Base-by-base conservation (phyloP, 2,113 vertebrate species). In the Gadus chalcogrammus region DNA sequence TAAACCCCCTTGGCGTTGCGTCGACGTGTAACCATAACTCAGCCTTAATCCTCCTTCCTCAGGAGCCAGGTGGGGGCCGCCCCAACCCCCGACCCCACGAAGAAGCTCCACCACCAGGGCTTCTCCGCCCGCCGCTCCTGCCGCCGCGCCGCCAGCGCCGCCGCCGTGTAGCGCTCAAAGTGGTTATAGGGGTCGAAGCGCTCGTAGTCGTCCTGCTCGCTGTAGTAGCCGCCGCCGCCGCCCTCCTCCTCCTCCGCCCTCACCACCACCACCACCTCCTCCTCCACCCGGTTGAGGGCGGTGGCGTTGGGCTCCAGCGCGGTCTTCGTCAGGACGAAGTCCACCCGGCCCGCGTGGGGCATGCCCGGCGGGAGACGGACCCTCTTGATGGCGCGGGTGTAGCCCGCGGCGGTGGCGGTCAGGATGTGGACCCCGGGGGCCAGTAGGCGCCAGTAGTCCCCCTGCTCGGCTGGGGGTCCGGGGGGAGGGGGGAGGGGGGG, bases 91-190 rank as follows among this genome's bases (percentile, higher is more conserved):
- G 94, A 75, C 0, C 86, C 89, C 9, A 87, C 88, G 80, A 99
- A 97, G 82, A 98, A 99, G 1, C 88, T 90, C 96, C 96, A 99
- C 97, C 97, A 99, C 96, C 96, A 97, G 0, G 96, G 97, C 78
- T 95, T 97, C 84, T 93, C 91, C 79, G 84, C 12, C 61, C 68
- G 0, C 64, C 84, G 86, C 5, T 92, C 88, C 0, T 38, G 87
- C 0, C n/a, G 75, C 17, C 64, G 76, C 52, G 62, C 79, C 15
- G 65, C 0, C 0, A 79, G 82, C 0, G 79, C 35, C 18, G 63
- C 16, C 70, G 28, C 76, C 27, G 84, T 77, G 0, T 93, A 93
- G 28, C 89, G 92, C 77, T 90, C 79, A 2, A 90, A 92, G 42
- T 91, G 90, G 42, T 93, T 93, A 28, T 87, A 88, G 0, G 93